Evolutionary conservation across 2,888 invertebrate genomes (phyloP), one percentile per base, ranked within the genome.

Genomic region (Sesamia inferens): DNA sequence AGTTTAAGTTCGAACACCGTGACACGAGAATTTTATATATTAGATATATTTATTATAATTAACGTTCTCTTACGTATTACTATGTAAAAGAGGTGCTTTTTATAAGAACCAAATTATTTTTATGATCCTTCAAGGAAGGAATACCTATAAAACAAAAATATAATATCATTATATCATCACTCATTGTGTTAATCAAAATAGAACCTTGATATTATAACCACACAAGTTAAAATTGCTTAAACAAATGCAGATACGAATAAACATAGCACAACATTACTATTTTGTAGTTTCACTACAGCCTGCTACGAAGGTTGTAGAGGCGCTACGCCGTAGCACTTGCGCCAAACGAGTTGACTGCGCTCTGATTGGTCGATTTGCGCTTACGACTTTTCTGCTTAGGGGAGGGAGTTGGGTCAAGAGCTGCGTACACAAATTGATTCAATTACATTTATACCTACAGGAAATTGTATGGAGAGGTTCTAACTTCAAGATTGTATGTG

Each of bases 271-370:
- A 16, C 14, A 13, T 16, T 19, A 8, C 47, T 57, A 69, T 55
- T 14, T 0, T 66, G 78, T 79, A 82, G 78, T 47, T 0, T n/a
- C 42, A 44, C 72, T 62, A 51, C 62, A 79, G 48, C 75, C 75
- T 78, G 62, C 79, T 79, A 63, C 79, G 55, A 57, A 78, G 79
- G 68, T 48, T 79, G 59, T 80, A 80, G 63, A 70, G 59, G 22
- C 11, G 24, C 72, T 80, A 80, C 79, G 66, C 8, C 69, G 73
- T 82, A 80, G 67, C 69, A 19, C 24, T 51, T 57, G 68, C 54
- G 57, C 47, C 54, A 55, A 47, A 55, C 44, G 19, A 67, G 13
- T 24, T 31, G 13, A 22, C 82, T 54, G 48, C 13, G 54, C 58
- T 62, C 44, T 68, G 79, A 82, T 79, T 79, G 79, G 82, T 78